phyloP scores from a whole-genome alignment of 2,797 vertebrate species.

The Crax fasciolata region DNA sequence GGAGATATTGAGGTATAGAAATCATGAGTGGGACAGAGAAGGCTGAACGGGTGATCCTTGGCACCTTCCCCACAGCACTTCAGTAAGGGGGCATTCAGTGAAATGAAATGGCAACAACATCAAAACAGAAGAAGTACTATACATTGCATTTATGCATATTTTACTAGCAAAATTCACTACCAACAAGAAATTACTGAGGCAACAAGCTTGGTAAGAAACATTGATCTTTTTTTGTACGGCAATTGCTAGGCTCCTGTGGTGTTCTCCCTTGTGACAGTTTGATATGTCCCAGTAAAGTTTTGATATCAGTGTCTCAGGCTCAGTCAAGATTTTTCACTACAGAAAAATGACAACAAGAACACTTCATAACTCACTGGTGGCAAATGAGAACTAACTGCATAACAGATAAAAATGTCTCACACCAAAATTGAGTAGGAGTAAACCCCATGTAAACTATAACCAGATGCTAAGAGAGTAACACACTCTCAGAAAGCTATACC shows the following conservation, averaged over 20 bases:
- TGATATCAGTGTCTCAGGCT: constrained; percentile 19
- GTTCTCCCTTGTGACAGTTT: background rate
- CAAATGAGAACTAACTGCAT: background rate
- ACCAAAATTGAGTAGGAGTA: constrained; percentile 30
- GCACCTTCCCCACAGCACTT: constrained; percentile 50
- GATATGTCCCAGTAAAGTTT: constrained; percentile 59
- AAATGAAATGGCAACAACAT: constrained; percentile 68
- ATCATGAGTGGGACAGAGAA: constrained; percentile 33
- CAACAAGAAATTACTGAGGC: constrained; percentile 61
- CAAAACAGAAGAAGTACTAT: constrained; percentile 57
- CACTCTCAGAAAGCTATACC: background rate
- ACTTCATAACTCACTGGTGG: background rate
- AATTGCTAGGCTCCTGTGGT: background rate
- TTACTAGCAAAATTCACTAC: constrained; percentile 68
- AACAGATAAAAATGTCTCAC: constrained; percentile 32
- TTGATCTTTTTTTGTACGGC: background rate
- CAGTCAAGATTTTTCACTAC: background rate
- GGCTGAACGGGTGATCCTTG: background rate
- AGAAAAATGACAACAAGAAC: constrained; percentile 24
- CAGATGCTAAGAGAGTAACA: background rate
- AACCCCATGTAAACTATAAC: background rate
- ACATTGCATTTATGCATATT: constrained; percentile 54
- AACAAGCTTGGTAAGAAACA: constrained; percentile 59
- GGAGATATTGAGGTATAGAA: constrained; percentile 66
- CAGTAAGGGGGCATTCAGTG: background rate